Evolutionary conservation across 2,113 vertebrate species (phyloP).

Genomic region (Rhinopomastus cyanomelas): DNA sequence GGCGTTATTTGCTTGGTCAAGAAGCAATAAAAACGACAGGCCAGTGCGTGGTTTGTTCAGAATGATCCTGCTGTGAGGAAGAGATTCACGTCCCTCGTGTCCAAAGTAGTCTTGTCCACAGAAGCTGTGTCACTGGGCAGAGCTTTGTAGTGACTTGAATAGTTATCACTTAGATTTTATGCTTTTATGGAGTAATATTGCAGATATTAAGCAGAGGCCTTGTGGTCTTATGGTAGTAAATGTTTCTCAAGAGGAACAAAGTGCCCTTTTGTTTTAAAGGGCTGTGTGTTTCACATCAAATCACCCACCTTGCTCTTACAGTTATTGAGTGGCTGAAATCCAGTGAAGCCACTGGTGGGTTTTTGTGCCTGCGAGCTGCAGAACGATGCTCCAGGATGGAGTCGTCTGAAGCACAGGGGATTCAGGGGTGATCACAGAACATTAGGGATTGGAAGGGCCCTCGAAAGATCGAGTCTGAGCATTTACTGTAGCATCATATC

Average conservation of each 20-base stretch:
- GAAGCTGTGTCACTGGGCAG: background rate
- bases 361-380: background rate
- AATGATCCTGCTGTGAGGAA: background rate
- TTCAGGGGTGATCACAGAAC: background rate
- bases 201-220: background rate
- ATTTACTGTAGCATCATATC: no score
- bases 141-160: background rate
- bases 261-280: background rate
- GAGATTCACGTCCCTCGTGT: background rate
- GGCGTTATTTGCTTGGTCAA: constrained; percentile 4
- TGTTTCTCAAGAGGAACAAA: background rate
- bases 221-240: background rate
- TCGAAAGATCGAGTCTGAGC: no score
- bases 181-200: constrained; percentile 5
- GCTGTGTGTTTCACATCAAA: background rate
- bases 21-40: constrained; percentile 11
- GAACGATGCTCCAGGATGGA: background rate
- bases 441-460: no score
- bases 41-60: background rate
- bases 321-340: background rate
- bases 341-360: background rate
- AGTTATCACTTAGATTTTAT: background rate
- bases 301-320: background rate
- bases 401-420: background rate
- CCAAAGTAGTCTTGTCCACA: background rate